These are phyloP conservation scores for Cephus sareptanus DNA, from an alignment of 2,888 invertebrate species.

Conservation along the genomic window DNA sequence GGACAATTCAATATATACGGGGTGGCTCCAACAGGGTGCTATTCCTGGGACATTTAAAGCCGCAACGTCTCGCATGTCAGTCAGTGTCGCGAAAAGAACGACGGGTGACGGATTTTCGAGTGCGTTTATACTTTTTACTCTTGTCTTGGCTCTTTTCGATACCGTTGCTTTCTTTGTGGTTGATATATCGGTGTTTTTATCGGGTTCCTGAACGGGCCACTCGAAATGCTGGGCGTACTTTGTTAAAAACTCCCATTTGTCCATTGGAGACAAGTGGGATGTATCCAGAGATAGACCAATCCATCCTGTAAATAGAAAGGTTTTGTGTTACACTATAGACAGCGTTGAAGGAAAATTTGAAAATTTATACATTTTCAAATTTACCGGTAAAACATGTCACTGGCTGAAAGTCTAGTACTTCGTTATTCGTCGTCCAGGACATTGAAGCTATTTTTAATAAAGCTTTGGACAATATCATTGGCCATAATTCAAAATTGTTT, in stretches of 20 bases:
- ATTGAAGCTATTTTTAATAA: constrained; percentile 65
- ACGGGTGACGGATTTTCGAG: constrained; percentile 27
- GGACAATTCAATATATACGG: constrained; percentile 58
- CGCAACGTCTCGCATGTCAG: constrained; percentile 30
- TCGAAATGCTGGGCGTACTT: constrained; percentile 45
- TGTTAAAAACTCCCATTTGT: constrained; percentile 47
- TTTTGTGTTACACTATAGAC: no score
- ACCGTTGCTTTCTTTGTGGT: neutral
- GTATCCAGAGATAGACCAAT: constrained; percentile 36
- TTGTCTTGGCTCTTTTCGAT: constrained; percentile 11
- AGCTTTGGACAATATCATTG: constrained; percentile 66
- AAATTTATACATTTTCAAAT: constrained; percentile 25
- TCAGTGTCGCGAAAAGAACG: constrained; percentile 31
- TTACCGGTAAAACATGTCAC: constrained; percentile 67
- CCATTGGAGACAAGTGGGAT: constrained; percentile 35
- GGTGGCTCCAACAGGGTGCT: constrained; percentile 59
- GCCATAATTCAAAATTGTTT: constrained; percentile 65
- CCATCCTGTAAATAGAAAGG: constrained; percentile 38
- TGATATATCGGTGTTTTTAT: neutral
- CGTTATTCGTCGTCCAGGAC: constrained; percentile 55
- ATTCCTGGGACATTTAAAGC: constrained; percentile 48
- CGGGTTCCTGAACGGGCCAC: constrained; percentile 13
- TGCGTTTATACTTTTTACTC: neutral
- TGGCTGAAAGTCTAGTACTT: constrained; percentile 64
- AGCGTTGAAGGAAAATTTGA: neutral